Conservation (phyloP, 2,113 vertebrate species). For the Lycocorax pyrrhopterus region DNA sequence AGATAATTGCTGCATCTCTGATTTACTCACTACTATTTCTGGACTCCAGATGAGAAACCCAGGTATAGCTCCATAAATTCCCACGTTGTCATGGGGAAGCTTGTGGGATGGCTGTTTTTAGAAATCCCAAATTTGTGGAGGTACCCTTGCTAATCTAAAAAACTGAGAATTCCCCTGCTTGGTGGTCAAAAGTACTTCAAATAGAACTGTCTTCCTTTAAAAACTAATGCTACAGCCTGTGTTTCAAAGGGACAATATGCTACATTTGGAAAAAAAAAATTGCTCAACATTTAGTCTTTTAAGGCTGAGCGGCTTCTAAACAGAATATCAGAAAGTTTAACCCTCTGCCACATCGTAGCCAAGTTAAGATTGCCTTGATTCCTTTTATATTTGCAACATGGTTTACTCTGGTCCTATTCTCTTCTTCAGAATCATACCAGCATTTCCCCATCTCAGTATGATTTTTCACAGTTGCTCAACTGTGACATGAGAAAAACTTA, state of each 20-base stretch:
- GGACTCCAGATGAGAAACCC: background rate
- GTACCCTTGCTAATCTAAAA: background rate
- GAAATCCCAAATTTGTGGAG: background rate
- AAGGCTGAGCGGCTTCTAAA: background rate
- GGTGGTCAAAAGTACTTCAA: background rate
- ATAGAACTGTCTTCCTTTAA: background rate
- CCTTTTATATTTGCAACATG: background rate
- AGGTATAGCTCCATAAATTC: background rate
- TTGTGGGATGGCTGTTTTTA: background rate
- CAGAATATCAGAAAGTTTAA: background rate
- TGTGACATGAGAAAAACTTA: background rate
- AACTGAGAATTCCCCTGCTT: background rate
- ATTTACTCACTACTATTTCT: background rate
- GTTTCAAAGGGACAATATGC: background rate
- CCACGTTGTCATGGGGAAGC: background rate
- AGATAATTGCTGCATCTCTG: conserved; percentile 24
- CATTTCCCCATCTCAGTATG: background rate
- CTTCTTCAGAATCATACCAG: background rate
- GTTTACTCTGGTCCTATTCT: background rate
- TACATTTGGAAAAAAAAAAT: background rate
- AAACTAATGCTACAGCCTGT: background rate
- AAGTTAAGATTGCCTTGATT: background rate
- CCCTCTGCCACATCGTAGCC: background rate
- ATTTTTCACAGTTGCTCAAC: background rate
- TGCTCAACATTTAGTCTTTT: background rate